Evolutionary conservation across 30 jellyfish, hydroid and myxozoan species (phyloP), one percentile per base, ranked within the genome.

Genomic region (Rhopilema esculentum): DNA sequence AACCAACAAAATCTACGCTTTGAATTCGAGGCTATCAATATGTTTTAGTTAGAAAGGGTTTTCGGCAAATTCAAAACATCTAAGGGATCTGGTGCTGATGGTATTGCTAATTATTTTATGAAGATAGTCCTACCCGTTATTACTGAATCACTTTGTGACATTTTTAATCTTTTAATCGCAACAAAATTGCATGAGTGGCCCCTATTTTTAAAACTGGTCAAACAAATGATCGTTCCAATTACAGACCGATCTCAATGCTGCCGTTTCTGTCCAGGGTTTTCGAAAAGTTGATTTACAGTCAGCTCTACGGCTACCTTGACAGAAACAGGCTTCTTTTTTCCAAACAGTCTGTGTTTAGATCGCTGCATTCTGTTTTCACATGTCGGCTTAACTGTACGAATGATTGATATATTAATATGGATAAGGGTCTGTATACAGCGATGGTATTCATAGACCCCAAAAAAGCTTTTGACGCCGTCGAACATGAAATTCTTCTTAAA

Each of bases 41-140:
- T 77, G 53, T 26, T 15, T 17, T 80, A 77, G 88, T 27, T 70
- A 70, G 81, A 77, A 63, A 77, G 61, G 27, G 27, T 22, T 63
- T 79, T 57, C 17, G 67, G 81, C 31, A 79, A 57, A 57, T 79
- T 79, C 0, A 79, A 79, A 62, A 22, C 66, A 0, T 79, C 89
- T 28, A 25, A 63, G 50, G 83, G 89, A 6, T 79, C 69, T 79
- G 89, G 89, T 28, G 17, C 83, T 79, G 89, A 79, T 62, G 83
- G 83, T 79, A 79, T 52, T 79, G 89, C 89, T 79, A 79, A 79
- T 27, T 25, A 61, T n/a, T 63, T 79, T 53, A 4, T 79, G 27
- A 62, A 62, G 40, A 0, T 33, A 8, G 89, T 66, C 48, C 17
- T 79, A 15, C 89, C 89, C 30, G 83, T 79, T 16, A 16, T 57